Conservation (phyloP, 2,888 invertebrate species). For the Homarus gammarus region DNA sequence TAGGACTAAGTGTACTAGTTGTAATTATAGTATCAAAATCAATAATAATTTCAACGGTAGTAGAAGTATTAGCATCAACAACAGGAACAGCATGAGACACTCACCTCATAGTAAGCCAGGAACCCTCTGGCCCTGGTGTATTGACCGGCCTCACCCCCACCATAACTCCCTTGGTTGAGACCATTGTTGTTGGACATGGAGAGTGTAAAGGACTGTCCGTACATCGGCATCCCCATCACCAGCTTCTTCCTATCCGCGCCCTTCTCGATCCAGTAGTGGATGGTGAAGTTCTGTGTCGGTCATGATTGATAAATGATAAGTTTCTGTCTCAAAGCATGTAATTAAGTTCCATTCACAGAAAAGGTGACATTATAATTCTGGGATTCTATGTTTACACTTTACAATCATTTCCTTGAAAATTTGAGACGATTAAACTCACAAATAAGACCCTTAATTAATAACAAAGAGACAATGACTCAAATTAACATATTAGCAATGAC, state of each 20-base stretch:
- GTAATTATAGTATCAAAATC: not conserved
- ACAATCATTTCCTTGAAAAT: no score
- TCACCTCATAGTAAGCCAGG: constrained; percentile 85
- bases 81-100: not conserved
- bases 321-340: no score
- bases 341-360: no score
- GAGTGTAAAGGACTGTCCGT: constrained; percentile 92
- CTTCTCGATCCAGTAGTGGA: constrained; percentile 86
- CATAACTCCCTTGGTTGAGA: constrained; percentile 85
- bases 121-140: constrained; percentile 87
- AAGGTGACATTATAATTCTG: no score
- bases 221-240: constrained; percentile 88
- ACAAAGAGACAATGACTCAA: no score
- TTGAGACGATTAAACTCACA: no score
- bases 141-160: constrained; percentile 86
- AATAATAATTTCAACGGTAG: not conserved
- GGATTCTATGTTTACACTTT: no score
- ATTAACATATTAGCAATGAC: no score
- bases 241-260: constrained; percentile 85
- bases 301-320: no score
- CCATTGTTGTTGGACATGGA: constrained; percentile 83
- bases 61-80: not conserved
- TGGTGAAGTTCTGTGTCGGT: constrained; percentile 87
- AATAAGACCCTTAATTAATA: no score
- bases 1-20: not conserved